phyloP scores from a whole-genome alignment of 2,113 vertebrate species.

The Macroglossus sobrinus region DNA sequence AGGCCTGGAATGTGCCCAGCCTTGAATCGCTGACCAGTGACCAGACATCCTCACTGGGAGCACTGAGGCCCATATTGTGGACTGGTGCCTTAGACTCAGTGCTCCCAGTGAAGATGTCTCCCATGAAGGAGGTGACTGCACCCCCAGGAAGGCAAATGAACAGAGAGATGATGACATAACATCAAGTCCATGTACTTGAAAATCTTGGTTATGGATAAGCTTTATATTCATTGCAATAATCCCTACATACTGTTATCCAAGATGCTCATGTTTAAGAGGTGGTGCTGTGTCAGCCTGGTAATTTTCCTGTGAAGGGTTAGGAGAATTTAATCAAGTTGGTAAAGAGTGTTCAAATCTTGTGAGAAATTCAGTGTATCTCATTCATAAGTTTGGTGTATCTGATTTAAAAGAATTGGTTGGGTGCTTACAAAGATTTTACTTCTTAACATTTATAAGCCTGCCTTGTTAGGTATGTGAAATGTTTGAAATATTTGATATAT shows the following conservation, averaged over 20 bases:
- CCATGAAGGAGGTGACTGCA: not conserved
- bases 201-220: not conserved
- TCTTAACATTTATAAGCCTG: not conserved
- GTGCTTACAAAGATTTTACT: not conserved
- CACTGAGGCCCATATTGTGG: rapidly evolving
- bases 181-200: not conserved
- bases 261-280: not conserved
- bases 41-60: too few species aligned
- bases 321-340: not conserved
- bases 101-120: not conserved
- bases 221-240: not conserved
- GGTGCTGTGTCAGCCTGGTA: not conserved
- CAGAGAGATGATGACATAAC: not conserved
- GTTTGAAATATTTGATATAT: not conserved
- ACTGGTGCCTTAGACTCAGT: not conserved
- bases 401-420: not conserved
- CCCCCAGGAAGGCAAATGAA: not conserved
- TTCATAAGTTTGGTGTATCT: not conserved
- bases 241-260: not conserved
- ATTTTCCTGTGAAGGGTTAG: not conserved
- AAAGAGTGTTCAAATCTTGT: not conserved
- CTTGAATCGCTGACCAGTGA: not conserved
- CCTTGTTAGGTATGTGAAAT: not conserved
- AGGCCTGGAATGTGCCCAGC: not conserved
- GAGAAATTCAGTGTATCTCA: not conserved